Base-by-base conservation (phyloP, 1,140 invertebrate species). In the Drosophila equinoxialis region DNA sequence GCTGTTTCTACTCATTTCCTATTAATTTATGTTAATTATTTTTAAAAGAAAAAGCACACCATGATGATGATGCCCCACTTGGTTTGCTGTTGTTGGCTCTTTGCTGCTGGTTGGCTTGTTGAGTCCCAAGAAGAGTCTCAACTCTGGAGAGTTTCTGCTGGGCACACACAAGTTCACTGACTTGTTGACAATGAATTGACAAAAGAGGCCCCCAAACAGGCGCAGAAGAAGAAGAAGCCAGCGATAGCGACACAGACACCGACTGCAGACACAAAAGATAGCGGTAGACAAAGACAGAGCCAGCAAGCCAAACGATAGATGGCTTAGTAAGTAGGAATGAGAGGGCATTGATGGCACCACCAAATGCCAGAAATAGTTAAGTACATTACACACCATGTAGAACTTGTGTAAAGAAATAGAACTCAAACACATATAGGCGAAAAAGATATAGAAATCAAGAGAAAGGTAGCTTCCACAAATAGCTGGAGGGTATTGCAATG, bases 1-100 rank as follows among this genome's bases (percentile, higher is more conserved):
- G 75, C 71, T 77, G 59, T 78, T 77, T 87, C 79, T 73, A 82
- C 76, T 79, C 83, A 79, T 87, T 86, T 87, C 83, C 83, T 86
- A 86, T 86, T 86, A 86, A 86, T 86, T 87, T 86, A 86, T 86
- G 83, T 83, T 83, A 86, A 86, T 86, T 86, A 87, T 86, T 86
- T 86, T 78, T 79, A 76, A 82, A 79, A 86, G 83, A 87, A 87
- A 86, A 77, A 66, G 74, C 78, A 78, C 82, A 81, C 67, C 81
- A 81, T 59, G 39, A 68, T 63, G 58, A 17, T 39, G 42, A 6
- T 17, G 10, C 68, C 54, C 65, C 70, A 72, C 51, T 65, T 68
- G 74, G 42, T 39, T 68, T 62, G 45, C 62, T 61, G 64, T 41
- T 33, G 17, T 37, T 37, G 7, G 23, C 23, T 51, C 20, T 48